A percentile compares a stretch with the other conserved stretches of the same genome.
phyloP scores from a whole-genome alignment of 2,888 invertebrate species.

The Hyposoter dolosus region DNA sequence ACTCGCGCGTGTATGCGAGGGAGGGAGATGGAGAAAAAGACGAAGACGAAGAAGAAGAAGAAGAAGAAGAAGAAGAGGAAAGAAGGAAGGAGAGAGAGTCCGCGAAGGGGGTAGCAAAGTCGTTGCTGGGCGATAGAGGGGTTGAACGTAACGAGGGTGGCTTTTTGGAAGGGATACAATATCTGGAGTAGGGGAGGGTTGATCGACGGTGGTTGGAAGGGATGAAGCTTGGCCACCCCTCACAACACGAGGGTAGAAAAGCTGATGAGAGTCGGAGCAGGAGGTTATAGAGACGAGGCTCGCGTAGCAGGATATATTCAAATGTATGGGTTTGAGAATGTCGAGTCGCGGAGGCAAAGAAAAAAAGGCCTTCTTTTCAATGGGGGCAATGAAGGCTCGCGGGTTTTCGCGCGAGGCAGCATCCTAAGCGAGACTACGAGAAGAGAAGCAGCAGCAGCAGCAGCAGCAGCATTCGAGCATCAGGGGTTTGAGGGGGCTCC shows the following conservation, averaged over 20 bases:
- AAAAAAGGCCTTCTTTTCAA: constrained; percentile 17
- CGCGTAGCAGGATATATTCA: constrained; percentile 27
- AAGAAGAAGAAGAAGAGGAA: constrained; percentile 10
- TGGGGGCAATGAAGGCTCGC: constrained; percentile 8
- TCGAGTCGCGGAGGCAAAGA: constrained; percentile 14
- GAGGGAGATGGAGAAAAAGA: constrained; percentile 3
- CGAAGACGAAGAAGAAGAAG: not conserved
- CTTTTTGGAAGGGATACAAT: constrained; percentile 16
- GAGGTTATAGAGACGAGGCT: not conserved
- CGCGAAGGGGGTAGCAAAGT: constrained; percentile 61
- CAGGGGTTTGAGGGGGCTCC: constrained; percentile 45
- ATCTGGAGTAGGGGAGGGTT: not conserved
- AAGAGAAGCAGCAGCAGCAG: not conserved
- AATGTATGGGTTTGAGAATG: constrained; percentile 3
- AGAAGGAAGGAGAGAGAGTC: constrained; percentile 42
- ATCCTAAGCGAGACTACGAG: constrained; percentile 16
- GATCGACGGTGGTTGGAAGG: not conserved
- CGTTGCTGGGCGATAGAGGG: constrained; percentile 65
- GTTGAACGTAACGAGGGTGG: constrained; percentile 36
- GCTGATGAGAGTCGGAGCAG: constrained; percentile 19
- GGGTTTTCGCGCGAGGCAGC: not conserved
- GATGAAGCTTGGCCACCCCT: not conserved
- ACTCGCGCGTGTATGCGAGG: too few species aligned
- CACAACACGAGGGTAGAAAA: constrained; percentile 1
- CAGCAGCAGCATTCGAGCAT: not conserved